Conservation (phyloP, 1,140 invertebrate species). For the Ptiloglossa arizonensis region DNA sequence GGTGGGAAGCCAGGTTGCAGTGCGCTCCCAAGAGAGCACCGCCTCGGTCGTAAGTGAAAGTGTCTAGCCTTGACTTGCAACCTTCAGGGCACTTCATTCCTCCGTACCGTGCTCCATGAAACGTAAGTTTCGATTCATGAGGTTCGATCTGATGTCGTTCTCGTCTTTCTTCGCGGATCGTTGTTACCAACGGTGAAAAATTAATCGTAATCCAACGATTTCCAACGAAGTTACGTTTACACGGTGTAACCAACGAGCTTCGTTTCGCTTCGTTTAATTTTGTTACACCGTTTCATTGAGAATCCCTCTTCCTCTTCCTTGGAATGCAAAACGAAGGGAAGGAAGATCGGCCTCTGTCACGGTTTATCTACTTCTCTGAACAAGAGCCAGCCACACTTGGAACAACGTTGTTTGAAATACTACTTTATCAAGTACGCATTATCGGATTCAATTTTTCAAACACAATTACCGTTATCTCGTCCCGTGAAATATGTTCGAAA, state of each 20-base stretch:
- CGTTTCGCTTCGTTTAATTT: not conserved
- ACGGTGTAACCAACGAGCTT: not conserved
- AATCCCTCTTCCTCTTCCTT: not conserved
- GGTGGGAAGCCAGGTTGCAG: slow-evolving; percentile 77
- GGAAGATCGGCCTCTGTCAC: not conserved
- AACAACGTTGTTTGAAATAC: no score
- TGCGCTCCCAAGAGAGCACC: slow-evolving; percentile 76
- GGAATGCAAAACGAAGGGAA: not conserved
- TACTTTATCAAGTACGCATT: no score
- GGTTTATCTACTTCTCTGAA: no score
- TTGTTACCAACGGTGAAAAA: slow-evolving; percentile 10
- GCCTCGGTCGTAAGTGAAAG: slow-evolving; percentile 72
- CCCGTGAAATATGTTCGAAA: no score
- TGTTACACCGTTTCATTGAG: not conserved
- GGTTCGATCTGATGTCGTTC: slow-evolving; percentile 24
- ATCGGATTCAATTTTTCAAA: no score
- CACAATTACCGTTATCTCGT: no score
- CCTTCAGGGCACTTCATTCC: slow-evolving; percentile 69
- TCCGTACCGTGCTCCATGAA: slow-evolving; percentile 39
- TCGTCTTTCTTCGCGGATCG: slow-evolving; percentile 14
- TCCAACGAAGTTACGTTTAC: no score
- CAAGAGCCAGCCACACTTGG: no score
- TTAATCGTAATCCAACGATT: no score
- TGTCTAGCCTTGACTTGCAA: slow-evolving; percentile 80
- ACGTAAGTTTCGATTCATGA: slow-evolving; percentile 51